Evolutionary conservation across 2,797 vertebrate species (phyloP), one percentile per base, ranked within the genome.

Genomic region (Mus caroli): DNA sequence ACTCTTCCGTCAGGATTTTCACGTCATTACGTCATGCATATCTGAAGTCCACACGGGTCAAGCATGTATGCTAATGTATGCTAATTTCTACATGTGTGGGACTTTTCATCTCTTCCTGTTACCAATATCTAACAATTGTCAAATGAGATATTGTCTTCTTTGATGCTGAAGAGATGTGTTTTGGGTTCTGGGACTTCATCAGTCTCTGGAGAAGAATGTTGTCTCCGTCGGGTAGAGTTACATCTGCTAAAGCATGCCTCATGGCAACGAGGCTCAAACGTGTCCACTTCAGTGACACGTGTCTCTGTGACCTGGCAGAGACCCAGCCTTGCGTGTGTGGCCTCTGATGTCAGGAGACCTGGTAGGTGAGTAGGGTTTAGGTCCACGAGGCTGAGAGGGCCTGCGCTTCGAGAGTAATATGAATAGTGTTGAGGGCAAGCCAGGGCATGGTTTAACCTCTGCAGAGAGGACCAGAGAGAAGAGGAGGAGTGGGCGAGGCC

Each of bases 131-230:
- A 54, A 69, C 28, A 69, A 80, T 90, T 85, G 56, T 43, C 34
- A 54, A 19, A 40, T 88, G 46, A 78, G n/a, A 83, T 71, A 26
- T 62, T 80, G 10, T 77, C 93, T 78, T 95, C 37, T 82, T 77
- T 50, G 89, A 76, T 37, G 7, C 17, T 11, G 26, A 19, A 37
- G 12, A 24, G 43, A 43, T 67, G 62, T 97, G 26, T 56, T 67
- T n/a, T 84, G 58, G 43, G 60, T n/a, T 80, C 75, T 73, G 46
- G 54, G 52, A 9, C 62, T 64, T 28, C 89, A 20, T 71, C 75
- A 60, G 52, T 58, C 78, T 92, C 60, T 88, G 43, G 62, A 75
- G 82, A 73, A 73, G 67, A 73, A 90, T 52, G 26, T n/a, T 54
- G n/a, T 83, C n/a, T 19, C 17, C 82, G 11, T 20, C 79, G 71